Base-by-base conservation (phyloP, 1,140 invertebrate genomes). In the Drosophila takahashii region DNA sequence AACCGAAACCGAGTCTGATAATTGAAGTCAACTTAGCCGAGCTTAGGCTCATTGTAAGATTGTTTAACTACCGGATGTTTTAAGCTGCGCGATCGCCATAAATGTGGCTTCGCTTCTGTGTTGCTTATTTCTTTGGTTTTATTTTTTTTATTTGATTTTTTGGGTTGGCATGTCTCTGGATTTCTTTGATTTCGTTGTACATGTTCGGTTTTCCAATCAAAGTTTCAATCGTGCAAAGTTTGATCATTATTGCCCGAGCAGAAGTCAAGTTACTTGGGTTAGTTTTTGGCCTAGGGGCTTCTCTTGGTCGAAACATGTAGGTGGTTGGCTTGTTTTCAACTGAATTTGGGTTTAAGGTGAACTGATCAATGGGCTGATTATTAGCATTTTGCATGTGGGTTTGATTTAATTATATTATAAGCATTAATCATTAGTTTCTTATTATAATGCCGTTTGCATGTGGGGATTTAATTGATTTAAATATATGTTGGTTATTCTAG, bases 11-110 rank as follows among this genome's bases (percentile, higher is more conserved):
- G 8, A 42, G 39, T 69, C 50, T 81, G 69, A 87, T 87, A 86
- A 86, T 86, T 87, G 77, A 87, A 86, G 83, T 87, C 81, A 87
- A 78, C 64, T 86, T 81, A 78, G 76, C 18, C 15, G 62, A 66
- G 73, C 52, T 64, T 52, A 54, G 57, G 34, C 79, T 75, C 62
- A 83, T 81, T 81, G 79, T 81, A 81, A 75, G 76, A 86, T 78
- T 87, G 70, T 86, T 76, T 83, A 81, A 72, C 61, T 73, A 86
- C 83, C 83, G 83, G 83, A 86, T 86, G 83, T 83, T 83, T 87
- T 58, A 76, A 87, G 76, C 76, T 73, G 60, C 62, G 72, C 53
- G 64, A 70, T 70, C 41, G 66, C 66, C 48, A 69, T 70, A 67
- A 65, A 39, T 70, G 64, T 34, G 34, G 48, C 58, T 62, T 62